These are phyloP conservation scores for Labrus mixtus DNA, from an alignment of 2,113 vertebrate genomes.

Conservation along the genomic window DNA sequence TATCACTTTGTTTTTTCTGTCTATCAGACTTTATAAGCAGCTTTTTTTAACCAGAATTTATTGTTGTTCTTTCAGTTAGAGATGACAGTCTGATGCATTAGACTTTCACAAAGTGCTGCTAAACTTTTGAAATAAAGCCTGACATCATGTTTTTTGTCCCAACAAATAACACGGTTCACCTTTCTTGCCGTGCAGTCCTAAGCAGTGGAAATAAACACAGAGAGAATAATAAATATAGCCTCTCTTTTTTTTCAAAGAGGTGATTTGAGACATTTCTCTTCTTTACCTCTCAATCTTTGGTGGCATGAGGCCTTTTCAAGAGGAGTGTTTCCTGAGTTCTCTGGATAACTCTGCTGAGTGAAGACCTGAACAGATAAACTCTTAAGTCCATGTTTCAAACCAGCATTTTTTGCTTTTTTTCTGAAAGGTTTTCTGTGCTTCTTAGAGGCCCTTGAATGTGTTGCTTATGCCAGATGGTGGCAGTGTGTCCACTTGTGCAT, in stretches of 20 bases:
- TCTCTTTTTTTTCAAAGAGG: too few species aligned
- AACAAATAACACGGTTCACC: neutral
- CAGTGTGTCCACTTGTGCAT: slow-evolving; percentile 63
- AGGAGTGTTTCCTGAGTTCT: too few species aligned
- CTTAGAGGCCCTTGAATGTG: slow-evolving; percentile 6
- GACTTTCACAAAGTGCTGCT: too few species aligned
- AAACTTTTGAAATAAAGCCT: too few species aligned
- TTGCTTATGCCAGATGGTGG: slow-evolving; percentile 65
- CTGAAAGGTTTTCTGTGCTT: neutral
- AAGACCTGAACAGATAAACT: neutral
- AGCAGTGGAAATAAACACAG: neutral
- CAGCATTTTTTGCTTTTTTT: neutral
- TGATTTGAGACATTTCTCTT: neutral
- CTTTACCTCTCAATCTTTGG: neutral
- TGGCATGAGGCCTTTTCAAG: too few species aligned
- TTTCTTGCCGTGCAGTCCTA: neutral
- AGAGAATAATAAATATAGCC: neutral
- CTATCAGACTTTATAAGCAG: too few species aligned
- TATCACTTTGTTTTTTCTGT: too few species aligned
- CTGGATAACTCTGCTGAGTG: neutral
- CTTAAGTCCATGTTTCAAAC: neutral
- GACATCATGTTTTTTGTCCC: too few species aligned
- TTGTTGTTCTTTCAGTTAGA: too few species aligned
- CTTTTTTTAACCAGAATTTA: too few species aligned
- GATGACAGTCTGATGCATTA: too few species aligned